Percentiles rank a stretch among this genome's conserved stretches.
Conservation (phyloP, 2,797 vertebrate genomes). For the Valencia hispanica region DNA sequence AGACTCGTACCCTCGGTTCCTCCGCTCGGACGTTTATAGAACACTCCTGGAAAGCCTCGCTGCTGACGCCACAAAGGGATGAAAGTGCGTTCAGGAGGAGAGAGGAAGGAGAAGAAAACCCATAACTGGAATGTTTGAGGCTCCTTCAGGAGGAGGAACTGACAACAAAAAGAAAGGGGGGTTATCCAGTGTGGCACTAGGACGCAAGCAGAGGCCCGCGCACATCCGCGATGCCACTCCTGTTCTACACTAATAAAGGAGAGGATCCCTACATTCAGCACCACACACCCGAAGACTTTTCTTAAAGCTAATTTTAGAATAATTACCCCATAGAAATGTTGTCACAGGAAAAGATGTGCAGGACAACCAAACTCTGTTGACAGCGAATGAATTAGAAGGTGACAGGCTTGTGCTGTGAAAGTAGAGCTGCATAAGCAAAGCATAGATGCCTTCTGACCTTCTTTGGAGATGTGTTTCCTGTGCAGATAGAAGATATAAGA, state of each 20-base stretch:
- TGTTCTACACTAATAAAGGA: slow-evolving; percentile 15
- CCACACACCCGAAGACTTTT: slow-evolving; percentile 12
- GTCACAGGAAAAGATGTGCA: slow-evolving; percentile 42
- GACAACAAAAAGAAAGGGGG: slow-evolving; percentile 44
- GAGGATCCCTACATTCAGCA: slow-evolving; percentile 20
- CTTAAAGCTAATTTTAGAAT: neutral
- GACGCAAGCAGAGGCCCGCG: slow-evolving; percentile 13
- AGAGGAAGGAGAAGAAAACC: slow-evolving; percentile 33
- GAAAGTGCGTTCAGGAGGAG: slow-evolving; percentile 27
- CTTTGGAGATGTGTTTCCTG: slow-evolving; percentile 68
- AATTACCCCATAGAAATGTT: slow-evolving; percentile 22
- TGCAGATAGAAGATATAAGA: slow-evolving; percentile 63
- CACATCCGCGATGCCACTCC: neutral
- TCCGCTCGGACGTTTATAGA: slow-evolving; percentile 86
- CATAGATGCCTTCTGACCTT: slow-evolving; percentile 35
- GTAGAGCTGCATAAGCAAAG: slow-evolving; percentile 24
- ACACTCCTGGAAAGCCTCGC: slow-evolving; percentile 81
- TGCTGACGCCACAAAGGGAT: slow-evolving; percentile 70
- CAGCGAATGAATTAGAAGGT: slow-evolving; percentile 35
- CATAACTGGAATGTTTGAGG: slow-evolving; percentile 74
- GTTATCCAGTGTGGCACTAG: neutral
- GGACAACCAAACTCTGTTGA: slow-evolving; percentile 2
- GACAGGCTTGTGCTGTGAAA: slow-evolving; percentile 11
- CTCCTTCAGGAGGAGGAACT: slow-evolving; percentile 50
- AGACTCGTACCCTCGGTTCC: slow-evolving; percentile 88